A percentile compares a stretch with the other conserved stretches of the same genome.
Evolutionary conservation across 2,888 invertebrate species (phyloP).

Genomic region (Callyntrura sp.): DNA sequence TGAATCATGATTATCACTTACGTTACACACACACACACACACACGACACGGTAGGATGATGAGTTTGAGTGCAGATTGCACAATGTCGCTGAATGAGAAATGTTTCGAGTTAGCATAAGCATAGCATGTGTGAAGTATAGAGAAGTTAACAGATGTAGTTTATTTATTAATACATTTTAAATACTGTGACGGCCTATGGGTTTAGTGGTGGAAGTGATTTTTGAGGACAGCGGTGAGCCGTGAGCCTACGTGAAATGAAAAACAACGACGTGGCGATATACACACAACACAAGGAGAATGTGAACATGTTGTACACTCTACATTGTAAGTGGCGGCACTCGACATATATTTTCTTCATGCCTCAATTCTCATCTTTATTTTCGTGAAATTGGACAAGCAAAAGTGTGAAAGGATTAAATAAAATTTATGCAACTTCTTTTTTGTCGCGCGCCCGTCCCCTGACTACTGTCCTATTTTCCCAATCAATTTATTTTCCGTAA

Average conservation of each 20-base stretch:
- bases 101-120: background rate
- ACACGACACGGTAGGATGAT: background rate
- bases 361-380: too few relatives aligned
- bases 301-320: too few relatives aligned
- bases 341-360: too few relatives aligned
- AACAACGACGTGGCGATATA: too few relatives aligned
- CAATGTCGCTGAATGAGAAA: background rate
- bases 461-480: background rate
- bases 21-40: background rate
- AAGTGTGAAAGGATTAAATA: background rate
- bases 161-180: background rate
- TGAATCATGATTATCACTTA: background rate
- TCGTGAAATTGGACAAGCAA: background rate
- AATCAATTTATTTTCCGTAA: conserved; percentile 5
- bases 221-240: background rate
- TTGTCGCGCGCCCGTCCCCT: background rate
- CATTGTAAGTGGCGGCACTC: too few relatives aligned
- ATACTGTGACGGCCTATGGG: background rate
- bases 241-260: background rate
- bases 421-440: background rate
- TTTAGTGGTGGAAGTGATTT: background rate
- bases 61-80: background rate
- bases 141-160: background rate
- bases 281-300: too few relatives aligned
- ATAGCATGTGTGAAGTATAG: background rate